These are phyloP conservation scores for Autographa pulchrina DNA, from an alignment of 2,888 invertebrate genomes.

Conservation along the genomic window DNA sequence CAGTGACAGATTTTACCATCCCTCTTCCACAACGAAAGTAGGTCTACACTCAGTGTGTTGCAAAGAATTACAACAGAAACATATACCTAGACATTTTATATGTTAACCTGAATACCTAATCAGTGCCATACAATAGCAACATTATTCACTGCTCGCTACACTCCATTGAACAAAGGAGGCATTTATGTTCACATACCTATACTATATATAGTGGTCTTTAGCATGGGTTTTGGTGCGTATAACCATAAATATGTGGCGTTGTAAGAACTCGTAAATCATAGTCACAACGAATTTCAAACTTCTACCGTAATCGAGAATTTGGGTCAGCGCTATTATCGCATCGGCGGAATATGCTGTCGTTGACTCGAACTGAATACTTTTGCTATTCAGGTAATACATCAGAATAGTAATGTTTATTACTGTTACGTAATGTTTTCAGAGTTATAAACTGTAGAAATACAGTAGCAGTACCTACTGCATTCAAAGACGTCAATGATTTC, in stretches of 20 bases:
- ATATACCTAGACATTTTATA: background rate
- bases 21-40: background rate
- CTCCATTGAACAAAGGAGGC: conserved; percentile 8
- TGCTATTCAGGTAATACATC: background rate
- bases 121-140: background rate
- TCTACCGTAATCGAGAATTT: conserved; percentile 4
- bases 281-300: conserved; percentile 10
- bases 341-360: conserved; percentile 5
- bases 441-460: too few species aligned
- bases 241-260: conserved; percentile 3
- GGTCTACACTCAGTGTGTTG: background rate
- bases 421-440: too few species aligned
- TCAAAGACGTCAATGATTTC: too few species aligned
- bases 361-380: background rate
- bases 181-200: background rate
- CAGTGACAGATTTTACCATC: background rate
- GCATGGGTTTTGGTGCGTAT: conserved; percentile 1
- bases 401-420: too few species aligned
- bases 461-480: too few species aligned
- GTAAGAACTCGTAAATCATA: background rate
- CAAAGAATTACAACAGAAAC: background rate
- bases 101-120: background rate
- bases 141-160: background rate
- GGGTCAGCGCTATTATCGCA: conserved; percentile 13
- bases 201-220: background rate